Percentiles rank a stretch among this genome's conserved stretches.
Conservation (phyloP, 1,140 invertebrate genomes). For the Scaptodrosophila lebanonensis region DNA sequence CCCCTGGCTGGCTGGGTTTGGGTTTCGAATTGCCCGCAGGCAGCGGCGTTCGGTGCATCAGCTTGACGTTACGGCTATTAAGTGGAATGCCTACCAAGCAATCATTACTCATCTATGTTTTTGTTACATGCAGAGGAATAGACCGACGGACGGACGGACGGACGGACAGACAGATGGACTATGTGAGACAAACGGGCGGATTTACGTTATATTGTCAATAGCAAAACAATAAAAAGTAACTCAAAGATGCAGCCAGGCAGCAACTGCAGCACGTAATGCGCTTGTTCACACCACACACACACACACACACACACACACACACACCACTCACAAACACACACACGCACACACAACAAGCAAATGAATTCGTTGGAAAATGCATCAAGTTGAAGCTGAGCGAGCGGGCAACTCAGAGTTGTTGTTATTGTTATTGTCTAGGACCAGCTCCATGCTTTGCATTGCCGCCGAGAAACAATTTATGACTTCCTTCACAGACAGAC, state of each 20-base stretch:
- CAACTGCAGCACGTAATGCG: no score
- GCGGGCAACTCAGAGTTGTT: no score
- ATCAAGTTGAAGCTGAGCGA: no score
- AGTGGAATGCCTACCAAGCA: slow-evolving; percentile 57
- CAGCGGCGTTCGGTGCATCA: slow-evolving; percentile 16
- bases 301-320: slow-evolving; percentile 25
- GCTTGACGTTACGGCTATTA: slow-evolving; percentile 37
- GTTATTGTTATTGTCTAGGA: no score
- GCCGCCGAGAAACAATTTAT: slow-evolving; percentile 65
- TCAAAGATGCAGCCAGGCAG: slow-evolving; percentile 16
- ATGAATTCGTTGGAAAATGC: slow-evolving; percentile 40
- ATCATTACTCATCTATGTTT: slow-evolving; percentile 69
- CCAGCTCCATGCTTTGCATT: no score
- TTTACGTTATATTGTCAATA: slow-evolving; percentile 57
- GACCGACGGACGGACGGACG: background rate
- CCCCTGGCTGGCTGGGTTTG: slow-evolving; percentile 26
- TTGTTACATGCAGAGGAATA: slow-evolving; percentile 14
- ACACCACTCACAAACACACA: slow-evolving; percentile 17
- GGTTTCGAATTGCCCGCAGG: slow-evolving; percentile 31
- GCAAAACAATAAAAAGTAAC: slow-evolving; percentile 48
- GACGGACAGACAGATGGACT: no score
- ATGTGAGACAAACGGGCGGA: slow-evolving; percentile 5
- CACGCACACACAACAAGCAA: slow-evolving; percentile 23
- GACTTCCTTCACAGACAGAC: slow-evolving; percentile 55
- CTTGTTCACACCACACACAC: no score